Percentiles rank a stretch among this genome's conserved stretches.
Evolutionary conservation across 2,888 invertebrate genomes (phyloP).

Genomic region (Furcula furcula): DNA sequence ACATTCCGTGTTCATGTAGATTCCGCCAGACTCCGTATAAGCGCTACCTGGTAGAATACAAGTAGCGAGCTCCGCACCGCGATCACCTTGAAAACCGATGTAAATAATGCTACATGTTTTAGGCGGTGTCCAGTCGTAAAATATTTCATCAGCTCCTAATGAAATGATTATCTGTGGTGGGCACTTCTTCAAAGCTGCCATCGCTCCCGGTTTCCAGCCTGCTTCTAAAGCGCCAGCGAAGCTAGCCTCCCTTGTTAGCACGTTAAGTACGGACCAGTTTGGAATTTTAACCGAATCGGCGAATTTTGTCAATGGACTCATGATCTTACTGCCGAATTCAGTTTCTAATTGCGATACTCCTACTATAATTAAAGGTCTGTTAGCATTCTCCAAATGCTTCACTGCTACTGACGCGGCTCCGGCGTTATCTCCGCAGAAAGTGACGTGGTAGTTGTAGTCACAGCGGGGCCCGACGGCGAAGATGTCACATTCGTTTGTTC

Average conservation of each 20-base stretch:
- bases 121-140: constrained; percentile 88
- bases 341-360: constrained; percentile 52
- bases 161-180: constrained; percentile 91
- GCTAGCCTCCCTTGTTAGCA: constrained; percentile 94
- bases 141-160: constrained; percentile 95
- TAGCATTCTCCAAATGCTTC: constrained; percentile 36
- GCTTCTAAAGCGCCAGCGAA: constrained; percentile 97
- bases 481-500: constrained; percentile 93
- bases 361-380: constrained; percentile 61
- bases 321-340: constrained; percentile 32
- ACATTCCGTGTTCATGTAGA: constrained; percentile 98
- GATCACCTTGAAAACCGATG: constrained; percentile 96
- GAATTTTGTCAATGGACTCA: constrained; percentile 35
- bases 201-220: constrained; percentile 91
- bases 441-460: constrained; percentile 90
- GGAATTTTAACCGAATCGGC: constrained; percentile 16
- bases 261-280: constrained; percentile 86
- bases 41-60: constrained; percentile 96
- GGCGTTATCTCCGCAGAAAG: constrained; percentile 45
- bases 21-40: constrained; percentile 97
- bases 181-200: constrained; percentile 76
- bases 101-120: constrained; percentile 92
- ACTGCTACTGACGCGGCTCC: constrained; percentile 29
- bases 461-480: constrained; percentile 93
- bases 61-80: constrained; percentile 94